phyloP scores from a whole-genome alignment of 2,797 vertebrate species.

The Bradypodion pumilum region DNA sequence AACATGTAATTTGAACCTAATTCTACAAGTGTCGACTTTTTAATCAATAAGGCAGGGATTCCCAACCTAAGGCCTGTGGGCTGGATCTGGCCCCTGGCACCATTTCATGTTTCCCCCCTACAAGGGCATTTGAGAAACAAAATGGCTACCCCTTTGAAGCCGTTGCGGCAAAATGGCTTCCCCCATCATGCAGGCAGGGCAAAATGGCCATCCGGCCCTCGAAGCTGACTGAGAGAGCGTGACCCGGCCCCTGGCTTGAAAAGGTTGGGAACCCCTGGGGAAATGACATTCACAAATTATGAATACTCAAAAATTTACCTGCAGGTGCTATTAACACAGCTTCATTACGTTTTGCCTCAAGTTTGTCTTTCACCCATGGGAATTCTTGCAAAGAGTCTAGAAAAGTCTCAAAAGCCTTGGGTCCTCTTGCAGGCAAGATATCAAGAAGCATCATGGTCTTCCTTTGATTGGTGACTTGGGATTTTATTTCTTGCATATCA shows the following conservation, averaged over 20 bases:
- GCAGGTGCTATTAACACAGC: slow-evolving; percentile 50
- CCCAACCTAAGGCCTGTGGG: no score
- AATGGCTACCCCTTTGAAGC: no score
- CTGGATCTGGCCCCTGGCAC: no score
- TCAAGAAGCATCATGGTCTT: slow-evolving; percentile 85
- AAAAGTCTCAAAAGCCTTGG: slow-evolving; percentile 84
- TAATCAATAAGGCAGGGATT: neutral
- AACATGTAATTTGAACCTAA: neutral
- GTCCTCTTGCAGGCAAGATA: slow-evolving; percentile 86
- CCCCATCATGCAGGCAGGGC: no score
- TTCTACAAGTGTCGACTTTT: neutral
- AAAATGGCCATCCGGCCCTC: no score
- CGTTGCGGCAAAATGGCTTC: no score
- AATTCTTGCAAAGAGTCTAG: slow-evolving; percentile 86
- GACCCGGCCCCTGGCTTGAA: no score
- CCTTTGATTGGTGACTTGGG: slow-evolving; percentile 78
- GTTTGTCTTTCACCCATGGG: slow-evolving; percentile 83
- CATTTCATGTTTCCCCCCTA: no score
- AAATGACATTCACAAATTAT: slow-evolving; percentile 14
- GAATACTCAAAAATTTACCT: slow-evolving; percentile 70
- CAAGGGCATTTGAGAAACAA: no score
- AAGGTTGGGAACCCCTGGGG: no score
- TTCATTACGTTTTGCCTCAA: slow-evolving; percentile 75
- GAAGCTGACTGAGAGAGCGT: no score
- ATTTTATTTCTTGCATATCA: slow-evolving; percentile 85